These are phyloP conservation scores for Leptobrachium ailaonicum DNA, from an alignment of 2,113 vertebrate species.

Conservation along the genomic window DNA sequence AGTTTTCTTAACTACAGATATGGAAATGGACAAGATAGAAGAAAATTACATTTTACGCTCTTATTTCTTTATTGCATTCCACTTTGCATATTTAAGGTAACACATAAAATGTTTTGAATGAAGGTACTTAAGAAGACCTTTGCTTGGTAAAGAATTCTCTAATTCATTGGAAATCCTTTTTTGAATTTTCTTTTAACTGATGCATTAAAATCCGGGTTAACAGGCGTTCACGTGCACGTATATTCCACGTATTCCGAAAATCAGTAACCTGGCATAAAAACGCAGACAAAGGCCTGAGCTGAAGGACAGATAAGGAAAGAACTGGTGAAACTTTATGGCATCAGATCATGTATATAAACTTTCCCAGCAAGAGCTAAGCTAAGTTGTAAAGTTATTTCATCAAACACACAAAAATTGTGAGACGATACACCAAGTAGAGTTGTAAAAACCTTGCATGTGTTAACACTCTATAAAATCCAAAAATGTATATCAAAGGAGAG, in stretches of 20 bases:
- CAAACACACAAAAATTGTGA: slow-evolving; percentile 32
- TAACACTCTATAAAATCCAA: slow-evolving; percentile 43
- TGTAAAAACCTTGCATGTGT: slow-evolving; percentile 46
- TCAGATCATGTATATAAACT: slow-evolving; percentile 32
- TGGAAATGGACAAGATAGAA: background rate
- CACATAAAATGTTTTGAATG: background rate
- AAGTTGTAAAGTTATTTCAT: slow-evolving; percentile 44
- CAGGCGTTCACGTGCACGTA: slow-evolving; percentile 7
- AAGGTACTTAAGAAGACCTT: background rate
- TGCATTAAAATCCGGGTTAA: slow-evolving; percentile 19
- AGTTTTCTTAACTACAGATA: too few relatives aligned
- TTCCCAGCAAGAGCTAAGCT: slow-evolving; percentile 37
- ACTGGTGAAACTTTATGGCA: slow-evolving; percentile 44
- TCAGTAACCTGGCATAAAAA: slow-evolving; percentile 27
- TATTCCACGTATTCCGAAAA: slow-evolving; percentile 22
- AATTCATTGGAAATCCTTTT: background rate
- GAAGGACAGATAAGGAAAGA: slow-evolving; percentile 25
- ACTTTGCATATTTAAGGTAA: background rate
- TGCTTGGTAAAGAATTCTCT: background rate
- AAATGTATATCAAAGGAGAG: slow-evolving; percentile 45
- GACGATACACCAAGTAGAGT: slow-evolving; percentile 36
- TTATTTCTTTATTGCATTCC: background rate
- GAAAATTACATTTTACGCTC: background rate
- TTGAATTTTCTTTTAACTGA: slow-evolving; percentile 16
- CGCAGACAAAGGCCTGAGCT: slow-evolving; percentile 6